These are phyloP conservation scores for Caranx ignobilis DNA, from an alignment of 2,113 vertebrate genomes.

Conservation along the genomic window DNA sequence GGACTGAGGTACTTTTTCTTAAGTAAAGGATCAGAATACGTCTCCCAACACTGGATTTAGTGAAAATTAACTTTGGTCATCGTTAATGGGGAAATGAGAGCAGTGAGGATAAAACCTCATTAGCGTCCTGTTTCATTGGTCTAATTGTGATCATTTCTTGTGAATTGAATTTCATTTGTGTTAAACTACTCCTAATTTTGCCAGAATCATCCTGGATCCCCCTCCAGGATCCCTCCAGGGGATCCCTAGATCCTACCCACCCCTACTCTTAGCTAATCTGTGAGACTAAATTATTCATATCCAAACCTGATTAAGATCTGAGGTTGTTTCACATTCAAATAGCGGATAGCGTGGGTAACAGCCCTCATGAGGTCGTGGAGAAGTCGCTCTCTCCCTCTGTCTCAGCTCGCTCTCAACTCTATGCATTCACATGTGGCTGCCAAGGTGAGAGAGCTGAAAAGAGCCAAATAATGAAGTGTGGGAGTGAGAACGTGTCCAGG, in stretches of 20 bases:
- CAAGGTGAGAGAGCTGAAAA: constrained; percentile 53
- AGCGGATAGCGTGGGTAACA: constrained; percentile 57
- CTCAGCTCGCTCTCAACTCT: constrained; percentile 1
- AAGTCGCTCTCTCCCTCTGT: background rate
- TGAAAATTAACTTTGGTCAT: constrained; percentile 1
- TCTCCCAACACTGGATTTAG: background rate
- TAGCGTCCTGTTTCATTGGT: background rate
- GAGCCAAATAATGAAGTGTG: constrained; percentile 64
- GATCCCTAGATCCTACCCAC: constrained; percentile 5
- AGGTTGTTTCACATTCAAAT: constrained; percentile 59
- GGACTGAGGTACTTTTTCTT: no score
- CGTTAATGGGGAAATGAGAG: background rate
- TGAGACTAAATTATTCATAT: constrained; percentile 56
- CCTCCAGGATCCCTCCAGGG: constrained; percentile 21
- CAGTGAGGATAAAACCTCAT: background rate
- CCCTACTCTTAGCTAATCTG: constrained; percentile 2
- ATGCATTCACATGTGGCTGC: constrained; percentile 63
- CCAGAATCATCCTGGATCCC: constrained; percentile 5
- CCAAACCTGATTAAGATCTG: constrained; percentile 51
- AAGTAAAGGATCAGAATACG: no score
- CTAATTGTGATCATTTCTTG: background rate
- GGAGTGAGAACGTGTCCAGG: constrained; percentile 61
- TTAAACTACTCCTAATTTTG: constrained; percentile 15
- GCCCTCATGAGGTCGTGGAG: constrained; percentile 40
- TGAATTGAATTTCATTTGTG: constrained; percentile 6